Evolutionary conservation across 2,113 vertebrate genomes (phyloP).

Genomic region (Corythornis vintsioides): DNA sequence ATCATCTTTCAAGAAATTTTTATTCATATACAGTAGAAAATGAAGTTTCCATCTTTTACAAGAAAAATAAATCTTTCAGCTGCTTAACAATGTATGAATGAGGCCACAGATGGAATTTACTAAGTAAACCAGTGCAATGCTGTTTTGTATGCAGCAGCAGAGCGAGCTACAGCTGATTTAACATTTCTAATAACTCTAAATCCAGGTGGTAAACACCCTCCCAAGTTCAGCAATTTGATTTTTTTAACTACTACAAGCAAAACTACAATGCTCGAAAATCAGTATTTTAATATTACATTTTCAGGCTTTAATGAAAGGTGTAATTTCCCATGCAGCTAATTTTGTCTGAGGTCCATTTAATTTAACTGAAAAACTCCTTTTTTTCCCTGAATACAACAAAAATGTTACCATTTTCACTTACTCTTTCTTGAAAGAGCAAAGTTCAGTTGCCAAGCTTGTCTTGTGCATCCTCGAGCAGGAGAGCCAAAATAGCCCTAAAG

Average conservation of each 20-base stretch:
- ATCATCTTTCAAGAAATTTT: not conserved
- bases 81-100: not conserved
- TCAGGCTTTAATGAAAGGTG: not conserved
- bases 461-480: not conserved
- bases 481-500: not conserved
- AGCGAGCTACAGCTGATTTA: constrained; percentile 10
- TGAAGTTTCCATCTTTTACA: not conserved
- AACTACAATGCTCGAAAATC: not conserved
- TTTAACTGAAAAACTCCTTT: not conserved
- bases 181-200: not conserved
- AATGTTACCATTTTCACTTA: not conserved
- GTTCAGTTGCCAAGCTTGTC: not conserved
- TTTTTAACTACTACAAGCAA: not conserved
- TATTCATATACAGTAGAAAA: not conserved
- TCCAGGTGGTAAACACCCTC: not conserved
- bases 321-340: not conserved
- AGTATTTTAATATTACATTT: not conserved
- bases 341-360: not conserved
- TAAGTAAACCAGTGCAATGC: constrained; percentile 3
- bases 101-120: constrained; percentile 11
- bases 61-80: constrained; percentile 14
- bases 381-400: not conserved
- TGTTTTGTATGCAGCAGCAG: not conserved
- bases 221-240: not conserved
- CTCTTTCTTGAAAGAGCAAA: not conserved